Base-by-base conservation (phyloP, 2,888 invertebrate species). In the Dysmachus trigonus region DNA sequence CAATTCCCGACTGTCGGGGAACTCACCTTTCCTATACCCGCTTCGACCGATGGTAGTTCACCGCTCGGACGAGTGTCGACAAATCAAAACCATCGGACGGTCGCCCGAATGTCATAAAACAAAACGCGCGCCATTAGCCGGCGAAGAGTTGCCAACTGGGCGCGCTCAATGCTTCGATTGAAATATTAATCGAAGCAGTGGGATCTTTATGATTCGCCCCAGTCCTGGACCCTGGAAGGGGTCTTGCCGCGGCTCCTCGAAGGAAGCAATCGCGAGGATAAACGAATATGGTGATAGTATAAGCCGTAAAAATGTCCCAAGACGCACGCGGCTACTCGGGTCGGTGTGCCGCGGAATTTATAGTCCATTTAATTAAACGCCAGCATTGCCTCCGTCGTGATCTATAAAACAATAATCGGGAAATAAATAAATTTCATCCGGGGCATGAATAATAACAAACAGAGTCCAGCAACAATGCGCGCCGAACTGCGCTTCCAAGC, bases 401-500 rank as follows among this genome's bases (percentile, higher is more conserved):
- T 81, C 81, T 81, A 81, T 81, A 81, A 81, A 81, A 81, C 81
- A 81, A 81, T 81, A 81, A 81, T 81, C 81, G 81, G 81, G 62
- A 81, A 81, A 81, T 81, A 81, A 62, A 81, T 81, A 81, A 81
- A 81, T 81, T 81, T 81, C 47, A 81, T 62, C 47, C 62, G 53
- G 53, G 15, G 15, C 47, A 77, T 77, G 77, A 77, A 62, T 53
- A 33, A 81, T 18, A n/a, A 81, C 62, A 62, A 31, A 73, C 35
- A 53, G 31, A 33, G n/a, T 33, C 81, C 38, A 31, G 81, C 81
- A 81, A 81, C 81, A 81, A 81, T 81, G 22, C 15, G 53, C 81
- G 53, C 35, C 30, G 22, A 30, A 47, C 33, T 47, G 47, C 15
- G n/a, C n/a, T n/a, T n/a, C n/a, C n/a, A n/a, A n/a, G n/a, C n/a